These are phyloP conservation scores for Anseranas semipalmata DNA, from an alignment of 2,113 vertebrate genomes.

Conservation along the genomic window DNA sequence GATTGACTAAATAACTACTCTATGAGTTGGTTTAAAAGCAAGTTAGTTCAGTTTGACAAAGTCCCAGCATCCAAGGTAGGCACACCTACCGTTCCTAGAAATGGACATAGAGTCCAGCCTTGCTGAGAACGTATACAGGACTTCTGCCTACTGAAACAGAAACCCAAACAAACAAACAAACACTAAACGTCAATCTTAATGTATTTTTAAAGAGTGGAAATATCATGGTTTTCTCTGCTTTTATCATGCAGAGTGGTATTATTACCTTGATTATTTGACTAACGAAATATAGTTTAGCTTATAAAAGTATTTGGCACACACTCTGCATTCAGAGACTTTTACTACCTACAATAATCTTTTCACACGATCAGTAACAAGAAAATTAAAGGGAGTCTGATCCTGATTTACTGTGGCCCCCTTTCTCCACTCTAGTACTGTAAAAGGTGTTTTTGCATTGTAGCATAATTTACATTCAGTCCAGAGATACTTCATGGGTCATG, in stretches of 20 bases:
- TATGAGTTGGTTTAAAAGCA: constrained; percentile 13
- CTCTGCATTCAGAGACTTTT: not conserved
- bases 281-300: not conserved
- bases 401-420: not conserved
- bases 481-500: not conserved
- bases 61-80: not conserved
- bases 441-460: not conserved
- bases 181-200: not conserved
- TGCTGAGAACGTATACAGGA: not conserved
- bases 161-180: not conserved
- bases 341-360: not conserved
- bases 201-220: not conserved
- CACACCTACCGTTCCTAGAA: not conserved
- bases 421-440: not conserved
- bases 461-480: not conserved
- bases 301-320: not conserved
- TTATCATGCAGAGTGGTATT: not conserved
- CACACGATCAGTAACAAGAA: not conserved
- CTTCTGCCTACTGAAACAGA: not conserved
- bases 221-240: not conserved
- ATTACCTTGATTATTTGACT: not conserved
- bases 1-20: not conserved
- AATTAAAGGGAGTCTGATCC: constrained; percentile 3
- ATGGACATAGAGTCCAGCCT: not conserved
- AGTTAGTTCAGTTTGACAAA: not conserved